Evolutionary conservation across 2,113 vertebrate genomes (phyloP), one percentile per base, ranked within the genome.

Genomic region (Poeciliopsis prolifica): DNA sequence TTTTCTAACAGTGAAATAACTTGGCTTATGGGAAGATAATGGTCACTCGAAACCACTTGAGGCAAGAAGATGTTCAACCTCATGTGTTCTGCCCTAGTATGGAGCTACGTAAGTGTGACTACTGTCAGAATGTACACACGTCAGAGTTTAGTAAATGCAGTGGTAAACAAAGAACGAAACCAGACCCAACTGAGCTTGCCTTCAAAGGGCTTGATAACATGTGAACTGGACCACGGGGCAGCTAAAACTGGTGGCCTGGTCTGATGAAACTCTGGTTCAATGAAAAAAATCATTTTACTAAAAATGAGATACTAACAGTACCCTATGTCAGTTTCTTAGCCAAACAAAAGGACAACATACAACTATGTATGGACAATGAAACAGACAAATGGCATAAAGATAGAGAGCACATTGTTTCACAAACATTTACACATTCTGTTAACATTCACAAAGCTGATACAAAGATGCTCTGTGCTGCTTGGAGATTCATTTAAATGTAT

Each of bases 401-500:
- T 31, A 61, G 65, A 75, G 33, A 68, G 22, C 22, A 40, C 65
- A 51, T 68, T 65, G 10, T 71, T 70, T 44, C 72, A 72, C 63
- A 86, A 86, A 81, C 87, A 81, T 67, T 64, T 65, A 73, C 79
- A 5, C 61, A 69, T 74, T 51, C 70, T 70, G 61, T 61, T 71
- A 84, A 86, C 77, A 77, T 77, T 77, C 68, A 33, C 68, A 68
- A 5, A 61, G 48, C 71, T 11, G 22, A 28, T 70, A 89, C 78
- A 86, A 80, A 58, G 72, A 75, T 6, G 26, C 75, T 83, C 64
- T 82, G 76, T 87, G 65, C 81, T 68, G 9, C 83, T 83, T 64
- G 2, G 30, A 65, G 78, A 76, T 72, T 74, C 60, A 86, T 85
- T 85, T 85, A 81, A 87, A 88, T 75, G 64, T 83, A 78, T 85